Evolutionary conservation across 1,140 invertebrate species (phyloP).

Genomic region (Drosophila truncata): DNA sequence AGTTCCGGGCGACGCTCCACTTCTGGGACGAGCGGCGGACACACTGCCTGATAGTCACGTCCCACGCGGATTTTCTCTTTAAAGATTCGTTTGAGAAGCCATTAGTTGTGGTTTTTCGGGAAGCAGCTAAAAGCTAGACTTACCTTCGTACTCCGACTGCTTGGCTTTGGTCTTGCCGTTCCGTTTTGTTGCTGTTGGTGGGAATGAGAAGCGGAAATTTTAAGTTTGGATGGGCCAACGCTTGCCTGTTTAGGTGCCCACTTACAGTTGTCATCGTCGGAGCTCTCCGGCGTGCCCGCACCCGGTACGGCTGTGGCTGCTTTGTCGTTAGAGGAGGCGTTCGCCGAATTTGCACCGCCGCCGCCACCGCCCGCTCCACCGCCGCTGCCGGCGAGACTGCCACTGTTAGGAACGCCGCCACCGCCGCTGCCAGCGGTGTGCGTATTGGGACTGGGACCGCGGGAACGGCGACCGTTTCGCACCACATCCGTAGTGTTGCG

Average conservation of each 20-base stretch:
- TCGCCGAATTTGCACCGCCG: conserved; percentile 29
- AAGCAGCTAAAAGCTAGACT: background rate
- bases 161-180: conserved; percentile 81
- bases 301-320: conserved; percentile 56
- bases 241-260: conserved; percentile 6
- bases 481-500: conserved; percentile 92
- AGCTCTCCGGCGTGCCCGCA: conserved; percentile 88
- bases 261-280: conserved; percentile 93
- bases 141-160: conserved; percentile 85
- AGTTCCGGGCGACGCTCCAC: conserved; percentile 88
- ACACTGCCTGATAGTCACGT: conserved; percentile 95
- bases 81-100: background rate
- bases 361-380: conserved; percentile 44
- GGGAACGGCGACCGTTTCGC: conserved; percentile 93
- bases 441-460: conserved; percentile 95
- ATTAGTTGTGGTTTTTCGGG: background rate
- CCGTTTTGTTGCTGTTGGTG: conserved; percentile 77
- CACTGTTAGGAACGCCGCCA: conserved; percentile 29
- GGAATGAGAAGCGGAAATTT: conserved; percentile 1
- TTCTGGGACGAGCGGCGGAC: conserved; percentile 91
- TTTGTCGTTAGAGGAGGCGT: conserved; percentile 48
- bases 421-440: conserved; percentile 87
- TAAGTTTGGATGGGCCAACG: background rate
- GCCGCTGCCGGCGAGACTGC: conserved; percentile 26
- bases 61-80: conserved; percentile 96